Evolutionary conservation across 1,140 invertebrate genomes (phyloP).

Genomic region (Carposina sasakii): DNA sequence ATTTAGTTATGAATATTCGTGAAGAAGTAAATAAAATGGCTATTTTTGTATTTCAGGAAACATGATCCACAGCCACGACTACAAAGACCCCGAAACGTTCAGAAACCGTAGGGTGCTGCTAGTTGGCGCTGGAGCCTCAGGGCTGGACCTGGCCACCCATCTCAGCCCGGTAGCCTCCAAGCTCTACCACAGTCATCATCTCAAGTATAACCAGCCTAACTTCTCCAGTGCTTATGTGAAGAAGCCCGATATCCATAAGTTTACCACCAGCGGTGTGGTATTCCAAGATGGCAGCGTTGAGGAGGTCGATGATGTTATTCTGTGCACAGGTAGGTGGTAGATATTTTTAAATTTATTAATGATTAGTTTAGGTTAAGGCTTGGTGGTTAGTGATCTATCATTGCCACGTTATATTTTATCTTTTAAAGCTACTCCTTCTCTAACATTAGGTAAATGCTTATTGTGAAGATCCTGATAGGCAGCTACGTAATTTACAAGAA

Average conservation of each 20-base stretch:
- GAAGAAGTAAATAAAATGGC: too few species aligned
- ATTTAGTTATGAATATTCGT: too few species aligned
- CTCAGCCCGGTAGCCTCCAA: slow-evolving; percentile 78
- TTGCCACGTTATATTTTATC: too few species aligned
- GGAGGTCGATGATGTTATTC: slow-evolving; percentile 80
- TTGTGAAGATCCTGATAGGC: too few species aligned
- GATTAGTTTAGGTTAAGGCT: too few species aligned
- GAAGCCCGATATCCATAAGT: slow-evolving; percentile 76
- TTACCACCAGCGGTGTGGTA: slow-evolving; percentile 71
- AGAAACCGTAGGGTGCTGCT: slow-evolving; percentile 80
- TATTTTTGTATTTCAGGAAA: slow-evolving; percentile 40
- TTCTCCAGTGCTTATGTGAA: slow-evolving; percentile 77
- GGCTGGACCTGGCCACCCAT: slow-evolving; percentile 86
- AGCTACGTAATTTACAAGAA: too few species aligned
- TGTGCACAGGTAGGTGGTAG: slow-evolving; percentile 80
- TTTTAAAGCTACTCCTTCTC: too few species aligned
- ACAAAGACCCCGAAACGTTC: slow-evolving; percentile 81
- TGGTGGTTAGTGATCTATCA: too few species aligned
- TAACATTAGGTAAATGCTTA: too few species aligned
- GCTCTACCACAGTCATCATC: slow-evolving; percentile 80
- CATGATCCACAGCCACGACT: slow-evolving; percentile 88
- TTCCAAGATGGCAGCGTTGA: slow-evolving; percentile 77
- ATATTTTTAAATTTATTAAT: background rate
- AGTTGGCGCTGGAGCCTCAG: slow-evolving; percentile 90
- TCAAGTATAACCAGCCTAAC: slow-evolving; percentile 68